These are phyloP conservation scores for Drosophila azteca DNA, from an alignment of 1,140 invertebrate genomes.

Conservation along the genomic window DNA sequence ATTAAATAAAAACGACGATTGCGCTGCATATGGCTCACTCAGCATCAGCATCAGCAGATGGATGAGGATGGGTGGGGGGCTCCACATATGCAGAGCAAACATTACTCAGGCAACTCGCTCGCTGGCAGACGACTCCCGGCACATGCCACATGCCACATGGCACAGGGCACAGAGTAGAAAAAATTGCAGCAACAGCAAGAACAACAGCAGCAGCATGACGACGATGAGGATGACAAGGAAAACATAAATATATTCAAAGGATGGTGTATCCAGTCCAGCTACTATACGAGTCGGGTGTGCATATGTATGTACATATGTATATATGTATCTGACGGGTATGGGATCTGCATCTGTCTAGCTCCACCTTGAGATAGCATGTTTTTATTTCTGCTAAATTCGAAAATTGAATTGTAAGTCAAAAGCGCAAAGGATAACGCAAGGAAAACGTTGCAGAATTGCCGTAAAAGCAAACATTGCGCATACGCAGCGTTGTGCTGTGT, in stretches of 20 bases:
- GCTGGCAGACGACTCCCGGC: slow-evolving; percentile 12
- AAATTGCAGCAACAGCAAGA: slow-evolving; percentile 32
- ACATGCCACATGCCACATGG: not conserved
- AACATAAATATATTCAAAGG: slow-evolving; percentile 39
- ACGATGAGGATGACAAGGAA: slow-evolving; percentile 11
- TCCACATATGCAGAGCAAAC: slow-evolving; percentile 71
- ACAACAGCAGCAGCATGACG: slow-evolving; percentile 13
- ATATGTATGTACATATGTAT: slow-evolving; percentile 19
- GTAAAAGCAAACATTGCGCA: slow-evolving; percentile 59
- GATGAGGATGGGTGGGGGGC: slow-evolving; percentile 10
- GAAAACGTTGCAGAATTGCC: slow-evolving; percentile 12
- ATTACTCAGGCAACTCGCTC: slow-evolving; percentile 57
- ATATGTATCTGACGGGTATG: slow-evolving; percentile 2
- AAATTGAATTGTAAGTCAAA: slow-evolving; percentile 78
- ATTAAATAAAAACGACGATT: slow-evolving; percentile 83
- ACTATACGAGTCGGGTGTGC: slow-evolving; percentile 1
- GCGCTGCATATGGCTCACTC: slow-evolving; percentile 77
- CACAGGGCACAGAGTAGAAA: not conserved
- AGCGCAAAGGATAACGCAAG: slow-evolving; percentile 46
- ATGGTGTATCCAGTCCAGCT: slow-evolving; percentile 34
- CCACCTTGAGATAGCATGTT: slow-evolving; percentile 41
- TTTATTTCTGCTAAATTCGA: slow-evolving; percentile 65
- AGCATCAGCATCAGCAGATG: not conserved
- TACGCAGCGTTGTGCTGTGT: slow-evolving; percentile 48
- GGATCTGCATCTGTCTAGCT: slow-evolving; percentile 2